Evolutionary conservation across 2,113 vertebrate genomes (phyloP).

Genomic region (Cheirogaleus medius): DNA sequence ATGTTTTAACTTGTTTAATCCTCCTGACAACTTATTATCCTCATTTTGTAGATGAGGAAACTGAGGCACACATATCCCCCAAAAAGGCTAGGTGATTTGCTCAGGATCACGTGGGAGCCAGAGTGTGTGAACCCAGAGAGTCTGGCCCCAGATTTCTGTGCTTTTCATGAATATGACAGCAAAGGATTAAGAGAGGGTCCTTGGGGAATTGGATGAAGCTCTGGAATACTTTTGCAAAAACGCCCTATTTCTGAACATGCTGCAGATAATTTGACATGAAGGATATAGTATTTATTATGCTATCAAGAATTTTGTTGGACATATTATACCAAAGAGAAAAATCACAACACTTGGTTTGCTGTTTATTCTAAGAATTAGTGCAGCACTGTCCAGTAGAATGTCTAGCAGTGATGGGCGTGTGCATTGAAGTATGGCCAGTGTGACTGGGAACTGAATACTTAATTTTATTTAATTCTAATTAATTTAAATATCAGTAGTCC

Average conservation of each 20-base stretch:
- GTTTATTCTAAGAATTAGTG: neutral
- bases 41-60: neutral
- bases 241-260: neutral
- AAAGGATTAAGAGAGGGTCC: neutral
- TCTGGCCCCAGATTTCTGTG: neutral
- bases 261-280: neutral
- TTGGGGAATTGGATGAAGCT: neutral
- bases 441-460: neutral
- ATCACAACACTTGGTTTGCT: neutral
- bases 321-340: neutral
- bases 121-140: neutral
- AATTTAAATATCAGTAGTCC: neutral
- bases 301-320: neutral
- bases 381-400: neutral
- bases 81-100: neutral
- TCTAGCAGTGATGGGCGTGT: accelerated
- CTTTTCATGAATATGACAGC: neutral
- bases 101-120: neutral
- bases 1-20: neutral
- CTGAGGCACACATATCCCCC: neutral
- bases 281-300: neutral
- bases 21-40: neutral
- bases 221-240: neutral
- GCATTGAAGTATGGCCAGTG: neutral
- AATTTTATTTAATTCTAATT: neutral